These are phyloP conservation scores for Fratercula arctica DNA, from an alignment of 2,797 vertebrate genomes.

Conservation along the genomic window DNA sequence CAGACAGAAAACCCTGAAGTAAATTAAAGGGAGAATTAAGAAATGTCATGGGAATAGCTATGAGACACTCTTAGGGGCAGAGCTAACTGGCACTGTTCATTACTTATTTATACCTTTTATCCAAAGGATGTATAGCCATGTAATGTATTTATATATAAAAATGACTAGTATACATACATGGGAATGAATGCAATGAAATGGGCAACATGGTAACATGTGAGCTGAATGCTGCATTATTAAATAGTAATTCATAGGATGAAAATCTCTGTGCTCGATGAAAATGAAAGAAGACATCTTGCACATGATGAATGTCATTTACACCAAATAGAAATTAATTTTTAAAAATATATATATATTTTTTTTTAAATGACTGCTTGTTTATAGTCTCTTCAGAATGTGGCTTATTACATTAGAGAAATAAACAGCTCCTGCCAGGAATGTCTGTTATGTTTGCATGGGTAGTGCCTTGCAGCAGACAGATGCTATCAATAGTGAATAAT, in stretches of 20 bases:
- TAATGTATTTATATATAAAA: neutral
- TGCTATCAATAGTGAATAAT: neutral
- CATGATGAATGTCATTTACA: neutral
- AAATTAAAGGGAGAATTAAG: slow-evolving; percentile 34
- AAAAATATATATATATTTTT: neutral
- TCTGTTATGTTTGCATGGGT: neutral
- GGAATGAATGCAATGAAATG: neutral
- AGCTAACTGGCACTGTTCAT: neutral
- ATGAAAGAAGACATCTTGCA: neutral
- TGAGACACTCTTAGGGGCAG: neutral
- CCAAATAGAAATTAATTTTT: neutral
- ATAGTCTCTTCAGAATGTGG: neutral
- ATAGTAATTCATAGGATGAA: neutral
- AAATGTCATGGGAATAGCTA: neutral
- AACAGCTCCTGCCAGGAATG: neutral
- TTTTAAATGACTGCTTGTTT: neutral
- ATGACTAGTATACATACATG: neutral
- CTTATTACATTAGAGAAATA: neutral
- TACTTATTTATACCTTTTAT: neutral
- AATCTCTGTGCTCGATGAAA: neutral
- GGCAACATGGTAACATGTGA: neutral
- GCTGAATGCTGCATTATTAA: neutral
- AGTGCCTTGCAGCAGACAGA: neutral
- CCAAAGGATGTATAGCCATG: neutral
- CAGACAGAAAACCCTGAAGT: neutral